Evolutionary conservation across 2,888 invertebrate species (phyloP), one percentile per base, ranked within the genome.

Genomic region (Quadriops clusia): DNA sequence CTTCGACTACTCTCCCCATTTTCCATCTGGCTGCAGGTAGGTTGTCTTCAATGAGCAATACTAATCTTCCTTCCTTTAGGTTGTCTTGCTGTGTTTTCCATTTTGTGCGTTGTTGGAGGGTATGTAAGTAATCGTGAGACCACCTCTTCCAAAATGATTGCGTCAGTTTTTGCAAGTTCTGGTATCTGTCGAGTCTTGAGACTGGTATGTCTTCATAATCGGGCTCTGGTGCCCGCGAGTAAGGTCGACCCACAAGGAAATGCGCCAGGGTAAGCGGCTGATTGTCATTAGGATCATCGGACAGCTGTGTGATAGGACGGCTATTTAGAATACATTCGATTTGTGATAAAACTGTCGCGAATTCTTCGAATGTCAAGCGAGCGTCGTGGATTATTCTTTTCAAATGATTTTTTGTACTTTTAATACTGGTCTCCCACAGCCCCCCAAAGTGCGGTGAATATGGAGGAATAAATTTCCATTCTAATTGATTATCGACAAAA

Each of bases 91-190:
- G 14, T 9, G 17, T 26, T 10, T 28, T 33, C 40, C 43, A 42
- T 32, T 43, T 43, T 3, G 27, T 14, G 33, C 37, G 23, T 8
- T 31, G 18, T 33, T 43, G 40, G 5, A 43, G 24, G 20, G 36
- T 32, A 3, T 30, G 27, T 10, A 44, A 20, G 13, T 41, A 42
- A 22, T 43, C 42, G 15, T 28, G 31, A 16, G 30, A 28, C 41
- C 38, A 43, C 11, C 41, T 30, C 3, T 30, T 17, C 42, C 42
- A 44, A 37, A 43, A 43, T 25, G 38, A 30, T 12, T 39, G 34
- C 7, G 30, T 22, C 3, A 43, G 13, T 11, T 35, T 18, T 30
- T 30, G 33, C 6, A 39, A 22, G 12, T 33, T 27, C 35, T 39
- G 33, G 9, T 36, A 27, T 17, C 28, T 8, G 5, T 30, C 33